These are phyloP conservation scores for Gymnoscopelus braueri DNA, from an alignment of 2,797 vertebrate species.

Conservation along the genomic window DNA sequence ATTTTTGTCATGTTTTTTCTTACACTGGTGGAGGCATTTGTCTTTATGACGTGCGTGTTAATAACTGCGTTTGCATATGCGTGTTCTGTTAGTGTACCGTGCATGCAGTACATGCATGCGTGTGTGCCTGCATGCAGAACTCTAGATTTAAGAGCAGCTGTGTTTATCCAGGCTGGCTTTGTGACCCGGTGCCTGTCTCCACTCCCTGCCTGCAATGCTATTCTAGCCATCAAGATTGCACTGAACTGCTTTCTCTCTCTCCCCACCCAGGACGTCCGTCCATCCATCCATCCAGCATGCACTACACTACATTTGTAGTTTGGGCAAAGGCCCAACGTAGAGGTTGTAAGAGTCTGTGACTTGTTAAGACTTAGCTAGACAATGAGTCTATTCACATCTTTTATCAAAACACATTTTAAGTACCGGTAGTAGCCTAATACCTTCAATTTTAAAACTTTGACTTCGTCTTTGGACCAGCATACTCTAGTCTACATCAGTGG, in stretches of 20 bases:
- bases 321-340: background rate
- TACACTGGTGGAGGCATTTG: too few relatives aligned
- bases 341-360: background rate
- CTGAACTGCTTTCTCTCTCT: background rate
- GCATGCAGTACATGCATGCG: conserved; percentile 16
- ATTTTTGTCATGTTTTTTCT: too few relatives aligned
- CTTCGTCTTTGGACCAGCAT: too few relatives aligned
- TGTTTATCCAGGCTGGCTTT: conserved; percentile 21
- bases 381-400: too few relatives aligned
- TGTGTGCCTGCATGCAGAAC: background rate
- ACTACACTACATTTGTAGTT: conserved; percentile 3
- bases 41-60: too few relatives aligned
- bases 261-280: conserved; percentile 7
- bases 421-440: too few relatives aligned
- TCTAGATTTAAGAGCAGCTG: conserved; percentile 17
- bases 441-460: too few relatives aligned
- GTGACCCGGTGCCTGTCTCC: background rate
- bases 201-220: background rate
- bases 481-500: too few relatives aligned
- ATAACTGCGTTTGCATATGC: background rate
- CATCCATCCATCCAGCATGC: background rate
- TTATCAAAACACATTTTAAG: too few relatives aligned
- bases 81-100: conserved; percentile 5
- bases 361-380: background rate
- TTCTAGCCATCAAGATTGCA: background rate